These are phyloP conservation scores for Penaeus vannamei DNA, from an alignment of 1,140 invertebrate genomes.

Conservation along the genomic window DNA sequence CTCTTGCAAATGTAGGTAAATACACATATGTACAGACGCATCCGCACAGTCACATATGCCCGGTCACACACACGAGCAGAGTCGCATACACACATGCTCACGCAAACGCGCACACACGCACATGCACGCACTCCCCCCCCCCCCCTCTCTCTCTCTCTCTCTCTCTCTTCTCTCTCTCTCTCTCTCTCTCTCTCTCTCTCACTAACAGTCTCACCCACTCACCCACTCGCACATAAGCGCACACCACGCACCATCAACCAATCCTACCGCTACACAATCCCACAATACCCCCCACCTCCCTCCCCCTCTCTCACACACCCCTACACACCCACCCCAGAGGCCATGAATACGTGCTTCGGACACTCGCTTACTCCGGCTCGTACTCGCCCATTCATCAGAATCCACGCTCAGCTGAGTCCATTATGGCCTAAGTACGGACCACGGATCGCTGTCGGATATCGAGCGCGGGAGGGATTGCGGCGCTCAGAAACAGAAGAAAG, in stretches of 20 bases:
- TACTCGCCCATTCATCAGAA: background rate
- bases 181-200: background rate
- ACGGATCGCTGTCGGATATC: no score
- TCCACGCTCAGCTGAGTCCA: no score
- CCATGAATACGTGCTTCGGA: background rate
- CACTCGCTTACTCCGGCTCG: background rate
- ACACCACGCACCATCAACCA: background rate
- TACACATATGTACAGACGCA: background rate
- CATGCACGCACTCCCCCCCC: background rate
- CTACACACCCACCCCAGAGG: background rate
- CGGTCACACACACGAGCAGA: background rate
- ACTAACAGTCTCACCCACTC: background rate
- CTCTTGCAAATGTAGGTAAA: background rate
- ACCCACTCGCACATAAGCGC: background rate
- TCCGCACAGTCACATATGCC: background rate
- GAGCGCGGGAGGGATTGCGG: no score
- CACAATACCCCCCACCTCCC: background rate
- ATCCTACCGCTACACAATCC: background rate
- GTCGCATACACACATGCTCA: background rate
- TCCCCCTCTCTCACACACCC: background rate
- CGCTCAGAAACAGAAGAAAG: no score
- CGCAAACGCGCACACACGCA: conserved; percentile 4
- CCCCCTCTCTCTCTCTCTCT: background rate
- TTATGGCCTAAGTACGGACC: no score
- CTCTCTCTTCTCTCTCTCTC: background rate